Evolutionary conservation across 2,113 vertebrate genomes (phyloP).

Genomic region (Paracanthobrama guichenoti): DNA sequence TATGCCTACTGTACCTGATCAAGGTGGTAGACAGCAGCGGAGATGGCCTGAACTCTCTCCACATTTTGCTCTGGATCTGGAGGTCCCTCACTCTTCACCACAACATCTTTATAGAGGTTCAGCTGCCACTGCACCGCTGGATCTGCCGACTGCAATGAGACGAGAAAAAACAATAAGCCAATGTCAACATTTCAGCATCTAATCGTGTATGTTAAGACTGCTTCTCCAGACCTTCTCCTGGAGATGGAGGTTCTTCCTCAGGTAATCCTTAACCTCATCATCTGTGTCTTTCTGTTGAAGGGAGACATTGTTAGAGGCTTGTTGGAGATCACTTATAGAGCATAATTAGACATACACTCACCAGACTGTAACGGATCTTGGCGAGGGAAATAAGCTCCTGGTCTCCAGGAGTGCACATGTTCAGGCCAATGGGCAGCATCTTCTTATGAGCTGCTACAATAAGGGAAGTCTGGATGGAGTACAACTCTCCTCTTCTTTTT

Average conservation of each 20-base stretch:
- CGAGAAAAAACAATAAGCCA: neutral
- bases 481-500: slow-evolving; percentile 88
- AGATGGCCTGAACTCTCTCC: slow-evolving; percentile 91
- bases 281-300: slow-evolving; percentile 91
- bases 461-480: slow-evolving; percentile 94
- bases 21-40: slow-evolving; percentile 92
- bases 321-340: neutral
- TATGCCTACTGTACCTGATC: slow-evolving; percentile 75
- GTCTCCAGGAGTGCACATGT: slow-evolving; percentile 97
- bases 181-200: neutral
- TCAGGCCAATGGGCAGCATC: slow-evolving; percentile 95
- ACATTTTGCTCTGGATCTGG: slow-evolving; percentile 83
- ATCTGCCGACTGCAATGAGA: slow-evolving; percentile 84
- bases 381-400: slow-evolving; percentile 95
- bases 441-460: slow-evolving; percentile 96
- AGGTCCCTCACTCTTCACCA: slow-evolving; percentile 83
- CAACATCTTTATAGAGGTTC: slow-evolving; percentile 91
- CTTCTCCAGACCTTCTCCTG: slow-evolving; percentile 85
- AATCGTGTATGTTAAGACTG: neutral
- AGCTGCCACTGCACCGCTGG: slow-evolving; percentile 97
- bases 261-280: slow-evolving; percentile 94
- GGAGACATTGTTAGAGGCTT: neutral
- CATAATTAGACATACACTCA: slow-evolving; percentile 67
- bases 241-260: slow-evolving; percentile 91
- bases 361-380: slow-evolving; percentile 88